Evolutionary conservation across 2,797 vertebrate species (phyloP), one percentile per base, ranked within the genome.

Genomic region (Oreochromis mossambicus): DNA sequence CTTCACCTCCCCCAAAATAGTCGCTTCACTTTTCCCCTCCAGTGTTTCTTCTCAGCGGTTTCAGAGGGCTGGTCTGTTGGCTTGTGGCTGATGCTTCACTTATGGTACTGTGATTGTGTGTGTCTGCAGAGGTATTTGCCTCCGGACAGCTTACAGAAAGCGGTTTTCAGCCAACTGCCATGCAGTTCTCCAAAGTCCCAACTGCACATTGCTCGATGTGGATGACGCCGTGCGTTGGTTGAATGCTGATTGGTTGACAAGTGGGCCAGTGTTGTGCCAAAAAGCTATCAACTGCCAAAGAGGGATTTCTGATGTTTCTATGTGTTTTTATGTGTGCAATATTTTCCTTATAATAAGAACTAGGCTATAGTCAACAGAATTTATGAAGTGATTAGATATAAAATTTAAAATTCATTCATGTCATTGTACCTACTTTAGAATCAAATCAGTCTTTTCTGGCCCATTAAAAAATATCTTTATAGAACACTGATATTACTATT

Each of bases 31-130:
- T 78, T 55, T 56, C 38, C 24, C 46, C 80, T 87, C 17, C 55
- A 75, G 79, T 73, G 81, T 78, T 88, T 88, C 81, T 81, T 83
- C 81, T 81, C 66, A n/a, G 66, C 12, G 26, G 88, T 86, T 87
- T 86, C 76, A 79, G 87, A 77, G 66, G 79, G 46, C 46, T 46
- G 3, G 7, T 87, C 29, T 83, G 34, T 73, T 54, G 38, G 24
- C 15, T 48, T 73, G 68, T 73, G 68, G 68, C 4, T 70, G 66
- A 70, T 46, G 38, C 38, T 70, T 70, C 66, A 70, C 46, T 70
- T 70, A 70, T 46, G 13, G 21, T 70, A 26, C 66, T 10, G 38
- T 26, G 21, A 70, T 70, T 70, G 38, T 43, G 66, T 46, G 38
- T 26, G 8, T 43, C 17, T 15, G 13, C 38, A 43, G 21, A 70